Evolutionary conservation across 1,140 invertebrate species (phyloP).

Genomic region (Trichonephila clavata): DNA sequence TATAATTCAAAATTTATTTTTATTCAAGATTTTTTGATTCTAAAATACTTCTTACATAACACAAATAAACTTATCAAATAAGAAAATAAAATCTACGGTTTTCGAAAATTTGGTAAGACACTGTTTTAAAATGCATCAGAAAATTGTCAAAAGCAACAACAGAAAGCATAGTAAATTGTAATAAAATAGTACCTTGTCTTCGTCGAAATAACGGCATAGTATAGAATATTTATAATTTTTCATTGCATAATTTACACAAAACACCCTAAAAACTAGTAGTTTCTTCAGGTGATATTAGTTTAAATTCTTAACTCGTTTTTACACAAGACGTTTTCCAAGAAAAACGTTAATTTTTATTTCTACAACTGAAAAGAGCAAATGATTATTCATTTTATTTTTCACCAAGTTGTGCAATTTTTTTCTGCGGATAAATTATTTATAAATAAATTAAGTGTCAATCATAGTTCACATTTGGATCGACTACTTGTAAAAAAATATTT

Average conservation of each 20-base stretch:
- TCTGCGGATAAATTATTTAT: not conserved
- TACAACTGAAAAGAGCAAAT: not conserved
- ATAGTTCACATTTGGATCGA: slow-evolving; percentile 47
- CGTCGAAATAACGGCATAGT: slow-evolving; percentile 66
- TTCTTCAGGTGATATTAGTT: not conserved
- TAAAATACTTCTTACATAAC: no score
- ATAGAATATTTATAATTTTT: slow-evolving; percentile 34
- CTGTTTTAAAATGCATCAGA: not conserved
- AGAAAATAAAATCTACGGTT: no score
- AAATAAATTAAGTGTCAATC: slow-evolving; percentile 29
- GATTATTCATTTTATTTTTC: not conserved
- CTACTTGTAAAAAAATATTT: slow-evolving; percentile 44
- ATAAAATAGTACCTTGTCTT: slow-evolving; percentile 24
- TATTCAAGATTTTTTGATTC: no score
- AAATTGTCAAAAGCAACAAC: not conserved
- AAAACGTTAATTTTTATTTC: not conserved
- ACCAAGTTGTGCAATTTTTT: not conserved
- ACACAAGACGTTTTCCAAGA: not conserved
- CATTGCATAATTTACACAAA: slow-evolving; percentile 63
- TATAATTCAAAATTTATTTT: no score
- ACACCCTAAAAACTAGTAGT: slow-evolving; percentile 37
- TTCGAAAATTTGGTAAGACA: not conserved
- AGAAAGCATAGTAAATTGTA: not conserved
- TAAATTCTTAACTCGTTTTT: not conserved
- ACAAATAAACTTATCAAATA: no score